Percentiles rank a stretch among this genome's conserved stretches.
These are phyloP conservation scores for Dromaius novaehollandiae DNA, from an alignment of 2,113 vertebrate species.

Conservation along the genomic window DNA sequence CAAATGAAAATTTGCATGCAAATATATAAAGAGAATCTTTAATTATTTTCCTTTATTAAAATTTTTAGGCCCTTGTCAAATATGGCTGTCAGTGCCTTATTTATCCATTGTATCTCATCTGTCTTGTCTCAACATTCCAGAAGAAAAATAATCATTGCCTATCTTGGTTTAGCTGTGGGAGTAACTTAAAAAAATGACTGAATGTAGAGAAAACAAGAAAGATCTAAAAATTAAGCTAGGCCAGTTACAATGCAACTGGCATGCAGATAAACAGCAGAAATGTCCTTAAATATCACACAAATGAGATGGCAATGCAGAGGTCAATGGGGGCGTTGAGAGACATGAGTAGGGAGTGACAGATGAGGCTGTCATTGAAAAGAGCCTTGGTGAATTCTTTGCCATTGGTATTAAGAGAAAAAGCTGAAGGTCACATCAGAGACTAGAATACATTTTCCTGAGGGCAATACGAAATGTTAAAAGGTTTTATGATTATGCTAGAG, in stretches of 20 bases:
- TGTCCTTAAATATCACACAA: background rate
- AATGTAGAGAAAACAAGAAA: background rate
- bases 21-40: background rate
- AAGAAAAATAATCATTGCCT: background rate
- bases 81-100: background rate
- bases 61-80: background rate
- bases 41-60: background rate
- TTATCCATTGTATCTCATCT: background rate
- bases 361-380: background rate
- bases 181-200: background rate
- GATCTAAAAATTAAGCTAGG: background rate
- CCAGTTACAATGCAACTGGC: background rate
- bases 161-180: background rate
- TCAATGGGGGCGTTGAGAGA: background rate
- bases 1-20: background rate
- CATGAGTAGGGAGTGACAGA: background rate
- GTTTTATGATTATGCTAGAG: slow-evolving; percentile 39
- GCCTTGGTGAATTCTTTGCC: background rate
- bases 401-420: background rate
- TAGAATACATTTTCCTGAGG: slow-evolving; percentile 43
- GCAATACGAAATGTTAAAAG: slow-evolving; percentile 14
- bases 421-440: slow-evolving; percentile 36
- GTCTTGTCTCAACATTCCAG: background rate
- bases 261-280: background rate
- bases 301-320: background rate